Evolutionary conservation across 2,113 vertebrate genomes (phyloP), one percentile per base, ranked within the genome.

Genomic region (Sarotherodon lohbergeri): DNA sequence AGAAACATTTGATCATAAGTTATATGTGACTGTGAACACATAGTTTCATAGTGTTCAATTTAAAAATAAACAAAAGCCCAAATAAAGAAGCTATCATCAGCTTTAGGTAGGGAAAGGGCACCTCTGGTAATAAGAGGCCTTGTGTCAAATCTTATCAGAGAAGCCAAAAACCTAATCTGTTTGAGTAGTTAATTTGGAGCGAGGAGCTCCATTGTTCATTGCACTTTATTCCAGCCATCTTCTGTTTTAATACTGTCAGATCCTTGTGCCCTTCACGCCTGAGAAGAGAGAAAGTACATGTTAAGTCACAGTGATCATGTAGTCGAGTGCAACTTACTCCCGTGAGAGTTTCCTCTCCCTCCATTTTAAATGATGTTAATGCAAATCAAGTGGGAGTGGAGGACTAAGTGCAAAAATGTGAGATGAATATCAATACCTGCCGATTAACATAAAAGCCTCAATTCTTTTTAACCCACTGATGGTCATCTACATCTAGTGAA

Each of bases 321-420:
- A 90, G 90, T 88, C 9, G 39, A 92, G 90, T 56, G 81, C 87
- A 87, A 87, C 86, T 85, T 48, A 36, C 34, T 90, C 87, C 90
- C 13, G 57, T 13, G 94, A 93, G 91, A 90, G 54, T 88, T 89
- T 29, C 80, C 61, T 76, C 76, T 89, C 59, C 85, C 76, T 92
- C 90, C 73, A 63, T 90, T 90, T 94, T 92, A 94, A 93, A 93
- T 71, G 82, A 68, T 92, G 87, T 91, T 93, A 91, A 95, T 96
- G 92, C 90, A 94, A 95, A 94, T 95, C 90, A 90, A 91, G 86
- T 68, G 79, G 79, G 88, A 89, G 79, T 16, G 39, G 71, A 81
- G 82, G 83, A 88, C 86, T 86, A 81, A 93, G 92, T 86, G 83
- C 88, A 94, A 71, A 50, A 48, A 83, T 91, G 91, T 91, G 92